Base-by-base conservation (phyloP, 2,888 invertebrate species). In the Kuschelorhynchus macadamiae region DNA sequence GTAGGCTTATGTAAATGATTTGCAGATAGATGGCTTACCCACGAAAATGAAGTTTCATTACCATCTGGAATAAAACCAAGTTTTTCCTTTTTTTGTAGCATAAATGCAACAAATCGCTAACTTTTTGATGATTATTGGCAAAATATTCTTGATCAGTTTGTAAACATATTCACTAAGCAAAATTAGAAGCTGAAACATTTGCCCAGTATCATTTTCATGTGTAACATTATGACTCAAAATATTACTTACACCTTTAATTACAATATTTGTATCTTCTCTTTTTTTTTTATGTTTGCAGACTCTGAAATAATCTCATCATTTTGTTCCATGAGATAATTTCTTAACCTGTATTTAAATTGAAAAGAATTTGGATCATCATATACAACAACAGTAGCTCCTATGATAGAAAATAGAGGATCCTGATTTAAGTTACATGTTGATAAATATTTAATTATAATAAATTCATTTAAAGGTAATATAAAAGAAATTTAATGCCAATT, bases 331-430 rank as follows among this genome's bases (percentile, higher is more conserved):
- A 46, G 2, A 63, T 71, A 52, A 69, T 62, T 63, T 16, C 57
- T 9, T 9, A 57, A 32, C 9, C 71, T 16, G 55, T 74, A 74
- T 52, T 71, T 74, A 50, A 74, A 74, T 63, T 73, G 67, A n/a
- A 72, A 44, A 3, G 67, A 53, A 47, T 17, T 69, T 18, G 72
- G 72, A 47, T 74, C 72, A 41, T 74, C 71, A 53, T 74, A 30
- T 14, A 74, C 21, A 33, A 70, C 72, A 11, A 70, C 74, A 60
- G 70, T 72, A 49, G 64, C 32, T 39, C 71, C 36, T 16, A 70
- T 70, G 32, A 74, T 66, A 7, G 70, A 70, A 18, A 53, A 53
- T 8, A 53, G 20, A 17, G 36, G 36, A 53, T 53, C 36, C 17
- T 53, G 53, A 17, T 53, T 53, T 46, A 46, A 46, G 17, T 46